These are phyloP conservation scores for Percopsis transmontana DNA, from an alignment of 2,113 vertebrate genomes.

Conservation along the genomic window DNA sequence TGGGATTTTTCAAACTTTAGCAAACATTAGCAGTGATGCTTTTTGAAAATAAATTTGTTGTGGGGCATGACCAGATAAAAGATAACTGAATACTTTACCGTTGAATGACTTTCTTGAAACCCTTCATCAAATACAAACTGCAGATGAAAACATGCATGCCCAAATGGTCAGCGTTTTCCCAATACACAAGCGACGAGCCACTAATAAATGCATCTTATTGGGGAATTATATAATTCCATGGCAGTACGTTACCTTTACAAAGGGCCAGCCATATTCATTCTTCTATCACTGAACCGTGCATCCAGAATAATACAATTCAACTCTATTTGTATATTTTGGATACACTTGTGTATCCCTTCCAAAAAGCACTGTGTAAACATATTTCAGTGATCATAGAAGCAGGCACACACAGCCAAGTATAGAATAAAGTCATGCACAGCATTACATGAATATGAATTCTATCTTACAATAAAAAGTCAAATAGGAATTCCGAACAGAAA, in stretches of 20 bases:
- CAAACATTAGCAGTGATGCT: no score
- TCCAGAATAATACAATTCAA: slow-evolving; percentile 8
- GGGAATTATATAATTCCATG: no score
- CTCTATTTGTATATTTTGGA: neutral
- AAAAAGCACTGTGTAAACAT: slow-evolving; percentile 68
- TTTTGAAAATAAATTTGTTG: no score
- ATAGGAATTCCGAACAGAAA: slow-evolving; percentile 20
- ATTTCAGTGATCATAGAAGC: slow-evolving; percentile 65
- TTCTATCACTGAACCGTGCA: slow-evolving; percentile 8
- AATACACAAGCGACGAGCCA: no score
- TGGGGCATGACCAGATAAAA: no score
- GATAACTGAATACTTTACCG: no score
- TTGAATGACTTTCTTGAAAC: no score
- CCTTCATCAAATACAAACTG: no score
- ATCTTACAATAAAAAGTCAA: slow-evolving; percentile 36
- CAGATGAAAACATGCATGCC: no score
- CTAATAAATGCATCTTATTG: no score
- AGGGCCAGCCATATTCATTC: neutral
- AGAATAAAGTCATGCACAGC: slow-evolving; percentile 70
- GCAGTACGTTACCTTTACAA: neutral
- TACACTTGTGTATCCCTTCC: slow-evolving; percentile 30
- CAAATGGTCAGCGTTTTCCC: no score
- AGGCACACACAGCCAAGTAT: slow-evolving; percentile 70
- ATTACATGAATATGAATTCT: slow-evolving; percentile 54
- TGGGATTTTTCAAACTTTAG: no score